Percentiles rank a stretch among this genome's conserved stretches.
These are phyloP conservation scores for Astyanax mexicanus DNA, from an alignment of 2,797 vertebrate genomes.

Conservation along the genomic window DNA sequence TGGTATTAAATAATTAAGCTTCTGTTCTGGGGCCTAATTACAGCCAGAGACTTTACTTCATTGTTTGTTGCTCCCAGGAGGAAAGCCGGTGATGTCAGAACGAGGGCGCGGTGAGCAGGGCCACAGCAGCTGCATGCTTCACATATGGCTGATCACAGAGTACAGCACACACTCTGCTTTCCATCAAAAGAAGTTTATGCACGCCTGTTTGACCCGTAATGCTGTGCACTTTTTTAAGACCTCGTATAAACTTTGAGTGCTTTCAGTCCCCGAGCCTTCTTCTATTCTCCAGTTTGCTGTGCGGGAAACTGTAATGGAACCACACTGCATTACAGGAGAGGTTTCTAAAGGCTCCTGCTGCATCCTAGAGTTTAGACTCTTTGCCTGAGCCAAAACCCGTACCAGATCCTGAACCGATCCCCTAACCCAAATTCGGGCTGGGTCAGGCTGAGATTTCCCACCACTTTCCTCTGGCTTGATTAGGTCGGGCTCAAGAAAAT, in stretches of 20 bases:
- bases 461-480: no score
- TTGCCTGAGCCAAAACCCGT: no score
- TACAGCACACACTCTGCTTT: conserved; percentile 57
- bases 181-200: conserved; percentile 54
- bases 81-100: conserved; percentile 66
- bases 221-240: background rate
- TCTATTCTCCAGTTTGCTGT: background rate
- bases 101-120: conserved; percentile 50
- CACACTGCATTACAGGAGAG: background rate
- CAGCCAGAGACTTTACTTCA: conserved; percentile 48
- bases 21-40: conserved; percentile 69
- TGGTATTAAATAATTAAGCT: conserved; percentile 53
- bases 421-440: no score
- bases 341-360: conserved; percentile 11
- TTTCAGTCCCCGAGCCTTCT: conserved; percentile 12
- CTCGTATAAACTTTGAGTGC: conserved; percentile 5
- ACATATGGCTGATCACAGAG: conserved; percentile 66
- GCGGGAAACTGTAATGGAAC: conserved; percentile 1
- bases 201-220: conserved; percentile 13
- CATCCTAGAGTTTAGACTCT: no score
- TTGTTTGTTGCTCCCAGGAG: conserved; percentile 55
- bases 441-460: no score
- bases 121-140: conserved; percentile 68
- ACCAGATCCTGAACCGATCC: no score
- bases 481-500: no score